Evolutionary conservation across 1,140 invertebrate genomes (phyloP).

Genomic region (Drosophila murphyi): DNA sequence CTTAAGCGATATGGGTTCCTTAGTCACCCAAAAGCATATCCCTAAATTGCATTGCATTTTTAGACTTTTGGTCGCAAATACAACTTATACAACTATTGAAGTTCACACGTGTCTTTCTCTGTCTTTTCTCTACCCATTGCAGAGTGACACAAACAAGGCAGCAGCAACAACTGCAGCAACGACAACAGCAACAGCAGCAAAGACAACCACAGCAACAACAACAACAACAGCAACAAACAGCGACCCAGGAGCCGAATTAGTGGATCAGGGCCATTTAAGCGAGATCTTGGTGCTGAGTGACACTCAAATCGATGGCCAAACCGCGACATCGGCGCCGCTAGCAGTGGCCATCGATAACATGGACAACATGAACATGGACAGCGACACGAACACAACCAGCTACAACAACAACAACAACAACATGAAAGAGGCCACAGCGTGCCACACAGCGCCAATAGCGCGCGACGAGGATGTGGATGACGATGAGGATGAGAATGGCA

Average conservation of each 20-base stretch:
- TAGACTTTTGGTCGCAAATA: not conserved
- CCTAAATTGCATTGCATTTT: not conserved
- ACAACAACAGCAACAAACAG: conserved; percentile 9
- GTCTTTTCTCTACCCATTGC: conserved; percentile 20
- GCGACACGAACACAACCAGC: conserved; percentile 31
- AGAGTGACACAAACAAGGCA: conserved; percentile 50
- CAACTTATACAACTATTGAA: conserved; percentile 20
- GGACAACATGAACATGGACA: conserved; percentile 53
- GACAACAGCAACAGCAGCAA: conserved; percentile 8
- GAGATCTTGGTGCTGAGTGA: conserved; percentile 81
- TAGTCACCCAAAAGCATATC: no score
- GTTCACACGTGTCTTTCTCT: conserved; percentile 68
- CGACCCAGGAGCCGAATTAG: conserved; percentile 48
- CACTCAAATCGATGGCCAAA: conserved; percentile 75
- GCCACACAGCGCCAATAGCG: conserved; percentile 74
- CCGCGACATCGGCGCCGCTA: conserved; percentile 49
- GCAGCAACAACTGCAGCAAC: not conserved
- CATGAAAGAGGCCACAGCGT: conserved; percentile 50
- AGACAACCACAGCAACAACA: conserved; percentile 4
- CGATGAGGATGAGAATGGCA: conserved; percentile 19
- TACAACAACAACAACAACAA: conserved; percentile 24
- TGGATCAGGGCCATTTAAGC: conserved; percentile 68
- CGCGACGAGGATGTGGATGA: conserved; percentile 64
- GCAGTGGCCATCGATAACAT: conserved; percentile 61
- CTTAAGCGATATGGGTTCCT: no score